Percentiles rank a stretch among this genome's conserved stretches.
Conservation (phyloP, 2,888 invertebrate genomes). For the Eurytoma adleriae region DNA sequence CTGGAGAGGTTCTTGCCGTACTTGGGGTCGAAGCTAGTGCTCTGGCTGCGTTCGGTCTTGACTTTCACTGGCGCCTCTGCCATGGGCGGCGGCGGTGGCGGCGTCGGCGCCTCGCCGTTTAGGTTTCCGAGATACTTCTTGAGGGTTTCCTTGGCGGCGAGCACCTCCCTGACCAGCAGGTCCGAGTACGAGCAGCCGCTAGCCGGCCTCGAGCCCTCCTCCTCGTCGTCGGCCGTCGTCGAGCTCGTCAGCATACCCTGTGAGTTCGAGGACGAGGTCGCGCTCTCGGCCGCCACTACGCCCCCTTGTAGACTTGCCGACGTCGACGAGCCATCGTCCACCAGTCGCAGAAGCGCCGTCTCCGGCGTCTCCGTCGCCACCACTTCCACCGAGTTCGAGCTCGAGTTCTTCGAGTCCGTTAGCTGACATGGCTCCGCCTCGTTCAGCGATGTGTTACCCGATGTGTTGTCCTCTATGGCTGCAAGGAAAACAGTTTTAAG, state of each 20-base stretch:
- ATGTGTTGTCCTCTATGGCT: conserved; percentile 38
- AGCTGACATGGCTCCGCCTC: conserved; percentile 16
- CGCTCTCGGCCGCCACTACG: conserved; percentile 10
- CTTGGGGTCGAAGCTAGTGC: conserved; percentile 59
- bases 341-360: background rate
- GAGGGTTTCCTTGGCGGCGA: conserved; percentile 72
- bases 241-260: conserved; percentile 8
- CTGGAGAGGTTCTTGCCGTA: conserved; percentile 9
- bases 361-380: too few relatives aligned
- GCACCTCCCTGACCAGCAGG: conserved; percentile 70
- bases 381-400: conserved; percentile 6
- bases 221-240: conserved; percentile 15
- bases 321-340: conserved; percentile 46
- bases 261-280: conserved; percentile 35
- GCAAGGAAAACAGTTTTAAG: background rate
- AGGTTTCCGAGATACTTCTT: conserved; percentile 66
- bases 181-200: conserved; percentile 65
- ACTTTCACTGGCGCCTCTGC: background rate
- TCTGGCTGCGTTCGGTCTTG: conserved; percentile 61
- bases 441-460: conserved; percentile 26
- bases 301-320: conserved; percentile 36
- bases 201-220: conserved; percentile 25
- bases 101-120: conserved; percentile 28
- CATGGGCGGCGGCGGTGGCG: background rate
- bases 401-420: conserved; percentile 24